Conservation (phyloP, 1,140 invertebrate species). For the Pentalonia nigronervosa region DNA sequence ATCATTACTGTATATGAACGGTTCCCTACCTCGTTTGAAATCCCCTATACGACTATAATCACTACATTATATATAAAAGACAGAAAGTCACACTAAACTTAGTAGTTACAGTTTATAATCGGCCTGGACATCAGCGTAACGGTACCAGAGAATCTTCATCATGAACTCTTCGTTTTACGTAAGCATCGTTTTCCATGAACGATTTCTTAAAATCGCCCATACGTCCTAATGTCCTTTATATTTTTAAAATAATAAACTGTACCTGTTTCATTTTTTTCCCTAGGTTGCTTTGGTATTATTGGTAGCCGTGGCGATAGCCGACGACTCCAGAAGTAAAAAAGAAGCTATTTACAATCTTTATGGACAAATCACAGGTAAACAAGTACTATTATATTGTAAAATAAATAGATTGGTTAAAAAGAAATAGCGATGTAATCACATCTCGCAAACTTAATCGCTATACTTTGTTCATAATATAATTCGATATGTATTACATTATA, state of each 20-base stretch:
- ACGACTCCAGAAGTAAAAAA: not conserved
- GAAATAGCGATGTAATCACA: not conserved
- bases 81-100: not conserved
- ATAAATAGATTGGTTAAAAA: not conserved
- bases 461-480: no score
- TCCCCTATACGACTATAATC: not conserved
- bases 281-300: not conserved
- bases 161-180: not conserved
- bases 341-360: conserved; percentile 3
- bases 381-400: not conserved
- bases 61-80: not conserved
- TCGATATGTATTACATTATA: not conserved
- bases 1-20: not conserved
- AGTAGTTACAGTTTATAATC: not conserved
- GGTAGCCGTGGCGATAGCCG: not conserved
- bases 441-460: not conserved
- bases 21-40: not conserved
- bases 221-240: not conserved
- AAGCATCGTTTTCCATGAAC: not conserved
- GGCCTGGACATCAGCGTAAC: no score
- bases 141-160: not conserved
- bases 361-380: not conserved
- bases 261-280: not conserved
- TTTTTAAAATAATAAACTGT: not conserved
- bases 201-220: not conserved